These are phyloP conservation scores for Orthonychiurus folsomi DNA, from an alignment of 2,888 invertebrate species.

Conservation along the genomic window DNA sequence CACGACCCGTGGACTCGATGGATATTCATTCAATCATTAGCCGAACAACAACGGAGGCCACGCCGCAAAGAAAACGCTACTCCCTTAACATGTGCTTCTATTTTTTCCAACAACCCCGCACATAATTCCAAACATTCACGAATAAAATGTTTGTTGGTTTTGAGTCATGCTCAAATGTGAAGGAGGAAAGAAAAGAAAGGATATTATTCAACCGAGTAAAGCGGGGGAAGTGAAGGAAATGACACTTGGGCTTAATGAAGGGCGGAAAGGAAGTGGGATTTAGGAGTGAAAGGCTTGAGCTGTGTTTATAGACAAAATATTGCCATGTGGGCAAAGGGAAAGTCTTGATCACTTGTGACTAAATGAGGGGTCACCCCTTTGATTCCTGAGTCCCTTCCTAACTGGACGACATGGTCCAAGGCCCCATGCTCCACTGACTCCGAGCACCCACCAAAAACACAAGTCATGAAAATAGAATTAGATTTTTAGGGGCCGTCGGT, in stretches of 20 bases:
- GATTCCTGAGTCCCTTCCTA: conserved; percentile 7
- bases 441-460: conserved; percentile 23
- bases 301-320: conserved; percentile 35
- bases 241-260: background rate
- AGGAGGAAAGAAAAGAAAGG: no score
- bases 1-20: no score
- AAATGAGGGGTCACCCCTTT: conserved; percentile 35
- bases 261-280: background rate
- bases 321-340: conserved; percentile 35
- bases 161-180: no score
- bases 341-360: conserved; percentile 30
- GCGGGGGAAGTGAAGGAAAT: no score
- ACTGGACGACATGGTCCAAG: conserved; percentile 1
- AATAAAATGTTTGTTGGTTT: no score
- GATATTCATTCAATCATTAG: no score
- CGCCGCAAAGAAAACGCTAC: no score
- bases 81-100: no score
- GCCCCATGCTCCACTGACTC: conserved; percentile 14
- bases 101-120: no score
- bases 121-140: no score
- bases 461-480: conserved; percentile 36
- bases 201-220: no score
- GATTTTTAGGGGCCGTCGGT: conserved; percentile 17
- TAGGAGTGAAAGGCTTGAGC: background rate
- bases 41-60: no score